Evolutionary conservation across 2,888 invertebrate genomes (phyloP).

Genomic region (Lasioglossum zephyrum): DNA sequence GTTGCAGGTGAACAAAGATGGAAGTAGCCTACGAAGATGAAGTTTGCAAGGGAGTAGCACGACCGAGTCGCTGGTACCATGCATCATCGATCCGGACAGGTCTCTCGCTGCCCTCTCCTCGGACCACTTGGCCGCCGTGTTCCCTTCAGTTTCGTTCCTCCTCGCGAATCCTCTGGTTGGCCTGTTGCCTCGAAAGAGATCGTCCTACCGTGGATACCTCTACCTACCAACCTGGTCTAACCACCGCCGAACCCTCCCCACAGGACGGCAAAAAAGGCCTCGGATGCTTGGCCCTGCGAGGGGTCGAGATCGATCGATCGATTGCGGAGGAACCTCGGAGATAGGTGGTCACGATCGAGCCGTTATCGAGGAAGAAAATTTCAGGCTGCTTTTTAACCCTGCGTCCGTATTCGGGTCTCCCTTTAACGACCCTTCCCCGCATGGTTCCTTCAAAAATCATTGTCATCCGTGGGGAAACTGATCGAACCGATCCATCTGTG

Average conservation of each 20-base stretch:
- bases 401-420: background rate
- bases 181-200: conserved; percentile 59
- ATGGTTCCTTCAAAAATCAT: background rate
- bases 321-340: conserved; percentile 29
- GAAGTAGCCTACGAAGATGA: conserved; percentile 64
- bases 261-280: conserved; percentile 54
- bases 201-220: conserved; percentile 53
- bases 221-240: conserved; percentile 51
- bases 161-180: conserved; percentile 59
- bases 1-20: conserved; percentile 26
- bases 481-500: too few relatives aligned
- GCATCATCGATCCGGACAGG: conserved; percentile 81
- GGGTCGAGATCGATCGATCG: conserved; percentile 61
- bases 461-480: background rate
- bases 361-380: conserved; percentile 11
- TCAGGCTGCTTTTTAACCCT: conserved; percentile 18
- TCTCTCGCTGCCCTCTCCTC: conserved; percentile 56
- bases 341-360: conserved; percentile 28
- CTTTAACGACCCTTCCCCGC: background rate
- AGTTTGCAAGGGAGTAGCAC: conserved; percentile 75
- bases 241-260: conserved; percentile 55
- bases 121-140: conserved; percentile 52
- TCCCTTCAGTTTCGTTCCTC: conserved; percentile 61
- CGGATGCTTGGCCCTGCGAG: conserved; percentile 40
- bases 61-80: conserved; percentile 76